Evolutionary conservation across 2,888 invertebrate species (phyloP), one percentile per base, ranked within the genome.

Genomic region (Acleris emargana): DNA sequence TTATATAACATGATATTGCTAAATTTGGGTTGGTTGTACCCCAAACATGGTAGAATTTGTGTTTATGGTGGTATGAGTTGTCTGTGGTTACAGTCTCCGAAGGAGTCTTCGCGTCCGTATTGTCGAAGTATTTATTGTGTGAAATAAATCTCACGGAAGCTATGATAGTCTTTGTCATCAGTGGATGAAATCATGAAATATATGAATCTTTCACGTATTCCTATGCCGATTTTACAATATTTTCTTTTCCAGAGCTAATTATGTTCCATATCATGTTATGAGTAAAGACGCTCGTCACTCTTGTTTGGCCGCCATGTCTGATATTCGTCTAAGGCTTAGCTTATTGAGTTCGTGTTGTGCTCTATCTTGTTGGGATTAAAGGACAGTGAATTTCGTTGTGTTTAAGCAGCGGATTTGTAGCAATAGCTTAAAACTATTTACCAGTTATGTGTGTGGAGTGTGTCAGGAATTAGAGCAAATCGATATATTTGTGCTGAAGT

Each of bases 311-410:
- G 93, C 93, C 93, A 93, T 93, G 89, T 89, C 93, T 66, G 60
- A 66, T 66, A 66, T 51, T 66, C 66, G 47, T 66, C 66, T 89
- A 89, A 92, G 89, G 91, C 91, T 91, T 85, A 88, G 77, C 85
- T 88, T 86, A 86, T 82, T 81, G 87, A 88, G 86, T 87, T 88
- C 93, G 94, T 89, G 93, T 88, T 88, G 93, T 93, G 93, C 87
- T 88, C 85, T 90, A 89, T 86, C 87, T 86, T 87, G 84, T 86
- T 89, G 83, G 86, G 83, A 88, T 83, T 82, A 85, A 84, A 86
- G 83, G 83, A 85, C 85, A 84, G 91, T 90, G 91, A 79, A 82
- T 83, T 84, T 84, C 79, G 77, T 83, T 85, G 72, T 74, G 78
- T 72, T 78, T 79, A 82, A 84, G 86, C 83, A 75, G 89, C 88